A percentile compares a stretch with the other conserved stretches of the same genome.
phyloP scores from a whole-genome alignment of 2,113 vertebrate genomes.

The Psittacara wagleri region DNA sequence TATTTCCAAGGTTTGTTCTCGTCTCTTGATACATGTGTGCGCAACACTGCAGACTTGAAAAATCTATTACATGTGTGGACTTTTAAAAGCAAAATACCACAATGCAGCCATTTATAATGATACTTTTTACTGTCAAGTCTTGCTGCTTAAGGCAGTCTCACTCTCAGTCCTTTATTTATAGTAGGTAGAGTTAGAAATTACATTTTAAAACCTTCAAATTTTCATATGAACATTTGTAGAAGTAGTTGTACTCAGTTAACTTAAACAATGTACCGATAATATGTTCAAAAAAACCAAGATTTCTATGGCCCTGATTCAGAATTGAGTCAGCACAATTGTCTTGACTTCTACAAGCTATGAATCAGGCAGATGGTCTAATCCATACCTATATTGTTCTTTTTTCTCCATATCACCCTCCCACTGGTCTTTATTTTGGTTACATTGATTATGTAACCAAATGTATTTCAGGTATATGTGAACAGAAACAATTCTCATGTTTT shows the following conservation, averaged over 20 bases:
- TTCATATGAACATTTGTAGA: neutral
- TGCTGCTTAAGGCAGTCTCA: neutral
- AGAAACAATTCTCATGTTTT: neutral
- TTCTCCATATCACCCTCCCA: neutral
- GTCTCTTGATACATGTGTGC: neutral
- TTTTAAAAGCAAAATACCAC: neutral
- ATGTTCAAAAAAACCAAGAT: neutral
- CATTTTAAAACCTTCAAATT: neutral
- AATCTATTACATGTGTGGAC: conserved; percentile 3
- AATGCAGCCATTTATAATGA: neutral
- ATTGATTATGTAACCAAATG: neutral
- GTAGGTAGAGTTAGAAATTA: neutral
- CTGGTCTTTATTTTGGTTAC: neutral
- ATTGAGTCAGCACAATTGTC: neutral
- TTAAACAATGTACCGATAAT: neutral
- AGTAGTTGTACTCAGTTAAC: neutral
- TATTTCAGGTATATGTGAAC: neutral
- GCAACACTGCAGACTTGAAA: neutral
- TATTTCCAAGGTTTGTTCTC: conserved; percentile 35
- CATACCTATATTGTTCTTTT: neutral
- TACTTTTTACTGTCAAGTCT: neutral
- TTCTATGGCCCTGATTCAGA: neutral
- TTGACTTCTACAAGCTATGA: neutral
- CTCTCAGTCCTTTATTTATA: neutral
- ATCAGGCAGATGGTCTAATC: neutral